These are phyloP conservation scores for Grantiella picta DNA, from an alignment of 2,113 vertebrate species.

Conservation along the genomic window DNA sequence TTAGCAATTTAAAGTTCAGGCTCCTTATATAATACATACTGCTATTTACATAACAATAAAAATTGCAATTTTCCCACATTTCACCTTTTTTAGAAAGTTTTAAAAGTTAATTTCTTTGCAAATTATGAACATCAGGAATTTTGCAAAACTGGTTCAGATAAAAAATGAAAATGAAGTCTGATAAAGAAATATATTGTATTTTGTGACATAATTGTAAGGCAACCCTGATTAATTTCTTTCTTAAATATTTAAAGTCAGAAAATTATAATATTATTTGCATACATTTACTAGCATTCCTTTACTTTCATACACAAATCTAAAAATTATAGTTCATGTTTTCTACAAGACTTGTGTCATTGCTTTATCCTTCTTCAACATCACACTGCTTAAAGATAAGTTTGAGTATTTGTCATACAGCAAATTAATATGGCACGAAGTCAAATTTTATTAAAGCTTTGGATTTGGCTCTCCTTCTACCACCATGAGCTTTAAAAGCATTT, in stretches of 20 bases:
- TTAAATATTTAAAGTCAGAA: not conserved
- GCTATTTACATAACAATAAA: not conserved
- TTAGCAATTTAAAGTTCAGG: not conserved
- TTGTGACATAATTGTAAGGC: not conserved
- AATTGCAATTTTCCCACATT: not conserved
- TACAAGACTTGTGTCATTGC: not conserved
- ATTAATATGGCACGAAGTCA: not conserved
- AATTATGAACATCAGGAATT: not conserved
- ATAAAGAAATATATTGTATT: not conserved
- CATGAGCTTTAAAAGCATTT: not conserved
- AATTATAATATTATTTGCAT: not conserved
- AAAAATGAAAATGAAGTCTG: not conserved
- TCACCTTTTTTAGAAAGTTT: not conserved
- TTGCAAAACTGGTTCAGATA: not conserved
- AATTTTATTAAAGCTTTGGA: not conserved
- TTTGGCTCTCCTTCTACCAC: not conserved
- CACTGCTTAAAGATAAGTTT: not conserved
- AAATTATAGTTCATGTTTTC: not conserved
- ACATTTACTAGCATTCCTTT: not conserved
- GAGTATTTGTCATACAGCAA: not conserved
- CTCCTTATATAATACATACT: not conserved
- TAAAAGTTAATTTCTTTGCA: not conserved
- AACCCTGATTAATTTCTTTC: not conserved
- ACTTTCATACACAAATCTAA: not conserved
- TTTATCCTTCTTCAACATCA: not conserved